Evolutionary conservation across 2,888 invertebrate genomes (phyloP), one percentile per base, ranked within the genome.

Genomic region (Agrenia bidenticulata): DNA sequence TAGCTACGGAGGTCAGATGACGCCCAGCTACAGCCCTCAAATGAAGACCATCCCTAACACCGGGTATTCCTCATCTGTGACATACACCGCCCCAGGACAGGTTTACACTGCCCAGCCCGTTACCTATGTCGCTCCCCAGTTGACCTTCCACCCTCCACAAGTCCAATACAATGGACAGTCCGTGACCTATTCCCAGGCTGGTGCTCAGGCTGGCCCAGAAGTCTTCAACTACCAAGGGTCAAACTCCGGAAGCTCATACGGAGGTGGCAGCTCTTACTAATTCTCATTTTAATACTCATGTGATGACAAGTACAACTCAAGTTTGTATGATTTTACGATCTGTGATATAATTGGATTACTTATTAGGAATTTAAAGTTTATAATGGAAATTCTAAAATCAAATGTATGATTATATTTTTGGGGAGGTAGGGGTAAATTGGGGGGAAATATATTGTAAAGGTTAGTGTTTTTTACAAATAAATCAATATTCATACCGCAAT

Each of bases 61-160:
- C 26, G 26, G 26, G 9, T 49, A 45, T 17, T 21, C 23, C 15
- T 15, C 9, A 1, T 24, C 55, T 1, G 50, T 60, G 2, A 66
- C 66, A 13, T 66, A 63, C 60, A 55, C 59, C n/a, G 66, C 66
- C n/a, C 66, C 66, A 21, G 66, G 66, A 60, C 50, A 45, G 2
- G 55, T 60, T 21, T 66, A 63, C 59, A 50, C 26, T 4, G 66
- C 66, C 17, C 51, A 37, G 1, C 66, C 66, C 15, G 53, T 66
- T 26, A 55, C 63, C 32, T 66, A 66, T 39, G 59, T 59, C 55
- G 59, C 66, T 1, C 66, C 66, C 13, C 59, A 60, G 56, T 19
- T 66, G 19, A 64, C 55, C 55, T 64, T 64, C 56, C 41, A 45
- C 32, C 64, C 64, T 49, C 60, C 64, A 11, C 4, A n/a, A 11